Evolutionary conservation across 2,888 invertebrate species (phyloP).

Genomic region (Drosophila infuscata): DNA sequence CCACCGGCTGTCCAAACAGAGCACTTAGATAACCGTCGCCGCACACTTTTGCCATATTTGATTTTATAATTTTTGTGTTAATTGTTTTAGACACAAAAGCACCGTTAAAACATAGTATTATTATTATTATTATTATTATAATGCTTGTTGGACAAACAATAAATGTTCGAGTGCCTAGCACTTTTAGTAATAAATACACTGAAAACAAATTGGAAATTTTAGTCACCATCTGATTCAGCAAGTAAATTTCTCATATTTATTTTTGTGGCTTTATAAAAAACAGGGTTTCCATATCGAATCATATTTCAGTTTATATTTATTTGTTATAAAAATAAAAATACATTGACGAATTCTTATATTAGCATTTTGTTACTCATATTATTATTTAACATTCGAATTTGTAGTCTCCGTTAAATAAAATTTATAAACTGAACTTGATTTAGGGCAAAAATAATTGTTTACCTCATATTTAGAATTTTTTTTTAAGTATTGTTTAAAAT

Average conservation of each 20-base stretch:
- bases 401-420: not conserved
- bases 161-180: not conserved
- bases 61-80: not conserved
- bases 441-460: not conserved
- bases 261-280: no score
- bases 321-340: no score
- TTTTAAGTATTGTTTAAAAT: not conserved
- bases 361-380: not conserved
- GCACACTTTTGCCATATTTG: not conserved
- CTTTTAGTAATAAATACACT: not conserved
- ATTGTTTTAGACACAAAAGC: not conserved
- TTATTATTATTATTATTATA: not conserved
- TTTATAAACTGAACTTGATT: not conserved
- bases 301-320: no score
- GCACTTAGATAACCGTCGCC: not conserved
- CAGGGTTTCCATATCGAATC: no score
- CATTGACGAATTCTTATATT: not conserved
- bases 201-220: no score
- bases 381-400: not conserved
- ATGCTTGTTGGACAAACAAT: not conserved
- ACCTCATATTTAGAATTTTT: not conserved
- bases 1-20: constrained; percentile 36
- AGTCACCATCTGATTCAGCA: no score
- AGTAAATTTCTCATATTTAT: no score
- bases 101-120: not conserved